Evolutionary conservation across 2,797 vertebrate genomes (phyloP), one percentile per base, ranked within the genome.

Genomic region (Artibeus jamaicensis): DNA sequence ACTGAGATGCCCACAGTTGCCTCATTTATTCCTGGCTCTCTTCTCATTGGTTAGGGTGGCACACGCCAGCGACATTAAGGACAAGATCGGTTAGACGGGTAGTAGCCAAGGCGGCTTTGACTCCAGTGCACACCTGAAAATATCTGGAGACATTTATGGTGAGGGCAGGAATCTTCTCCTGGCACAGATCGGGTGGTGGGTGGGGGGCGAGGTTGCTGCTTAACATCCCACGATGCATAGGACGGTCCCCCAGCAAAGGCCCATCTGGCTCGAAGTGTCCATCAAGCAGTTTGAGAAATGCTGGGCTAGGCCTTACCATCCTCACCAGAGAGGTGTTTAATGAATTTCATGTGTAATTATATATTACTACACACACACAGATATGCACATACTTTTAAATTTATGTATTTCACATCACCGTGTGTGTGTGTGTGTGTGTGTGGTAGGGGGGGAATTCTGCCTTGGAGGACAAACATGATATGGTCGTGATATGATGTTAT

Each of bases 351-450:
- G 6, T 53, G 6, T 74, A 50, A 48, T 68, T 92, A 42, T 14
- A 46, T 70, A 39, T n/a, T 2, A 46, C 2, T 37, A 37, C 14
- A 16, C 4, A 4, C 11, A 5, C 2, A 9, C 18, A 32, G 48
- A 0, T 4, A 48, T 1, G 16, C 11, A 57, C 34, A 4, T 29
- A 18, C 32, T 29, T 71, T 21, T 37, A 21, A 26, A 4, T 44
- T 14, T 34, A 53, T 21, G 4, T 14, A 18, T 26, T 10, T 14
- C 24, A 14, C 22, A 53, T 81, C 50, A 12, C 26, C 26, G 2
- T 34, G n/a, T 19, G 0, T 19, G 0, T 16, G 14, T 19, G 0
- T 16, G 14, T 5, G 5, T 39, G 29, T 5, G 5, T 39, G 29
- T 18, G 24, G 55, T 24, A 21, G 55, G 50, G 22, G 4, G 16